Conservation (phyloP, 2,797 vertebrate genomes). For the Lagodon rhomboides region DNA sequence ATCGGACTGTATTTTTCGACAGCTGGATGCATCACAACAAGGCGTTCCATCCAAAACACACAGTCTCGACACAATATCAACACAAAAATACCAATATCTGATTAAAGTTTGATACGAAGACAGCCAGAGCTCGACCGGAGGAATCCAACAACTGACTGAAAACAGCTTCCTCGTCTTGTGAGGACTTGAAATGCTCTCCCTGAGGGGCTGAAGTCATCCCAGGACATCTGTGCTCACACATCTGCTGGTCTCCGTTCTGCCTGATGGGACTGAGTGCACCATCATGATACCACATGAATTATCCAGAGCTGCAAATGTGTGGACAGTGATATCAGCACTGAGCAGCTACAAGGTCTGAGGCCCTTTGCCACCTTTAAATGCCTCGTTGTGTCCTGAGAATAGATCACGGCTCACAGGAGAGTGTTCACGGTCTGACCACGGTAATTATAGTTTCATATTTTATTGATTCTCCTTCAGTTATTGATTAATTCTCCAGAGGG, state of each 20-base stretch:
- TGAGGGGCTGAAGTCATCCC: not conserved
- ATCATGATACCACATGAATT: not conserved
- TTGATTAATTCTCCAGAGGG: not conserved
- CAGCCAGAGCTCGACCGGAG: no score
- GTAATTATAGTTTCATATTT: not conserved
- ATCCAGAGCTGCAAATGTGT: not conserved
- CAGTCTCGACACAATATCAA: not conserved
- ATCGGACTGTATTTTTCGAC: not conserved
- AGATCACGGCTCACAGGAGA: not conserved
- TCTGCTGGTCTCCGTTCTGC: not conserved
- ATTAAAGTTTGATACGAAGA: not conserved
- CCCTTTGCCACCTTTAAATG: not conserved
- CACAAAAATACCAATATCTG: no score
- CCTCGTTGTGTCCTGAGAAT: not conserved
- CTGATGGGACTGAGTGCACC: not conserved
- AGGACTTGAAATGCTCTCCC: not conserved
- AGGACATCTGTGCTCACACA: not conserved
- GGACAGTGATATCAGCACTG: not conserved
- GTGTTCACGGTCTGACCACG: not conserved
- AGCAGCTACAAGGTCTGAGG: not conserved
- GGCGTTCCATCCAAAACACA: not conserved
- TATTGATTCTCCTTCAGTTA: conserved; percentile 15
- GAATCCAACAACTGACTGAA: not conserved
- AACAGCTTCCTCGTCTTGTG: no score
- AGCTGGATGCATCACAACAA: not conserved